Base-by-base conservation (phyloP, 2,888 invertebrate genomes). In the Palloptera scutellata region DNA sequence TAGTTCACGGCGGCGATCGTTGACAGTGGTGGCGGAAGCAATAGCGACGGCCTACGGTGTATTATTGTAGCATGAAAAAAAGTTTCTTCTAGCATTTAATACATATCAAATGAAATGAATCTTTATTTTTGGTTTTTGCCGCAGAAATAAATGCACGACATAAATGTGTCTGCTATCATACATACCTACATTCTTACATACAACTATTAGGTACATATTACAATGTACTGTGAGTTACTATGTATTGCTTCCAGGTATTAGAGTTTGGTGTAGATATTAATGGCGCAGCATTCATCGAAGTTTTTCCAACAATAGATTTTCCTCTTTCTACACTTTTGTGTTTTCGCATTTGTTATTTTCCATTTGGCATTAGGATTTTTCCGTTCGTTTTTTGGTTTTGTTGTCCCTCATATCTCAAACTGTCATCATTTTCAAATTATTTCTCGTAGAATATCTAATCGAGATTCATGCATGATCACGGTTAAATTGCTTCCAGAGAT, bases 401-500 rank as follows among this genome's bases (percentile, higher is more conserved):
- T 70, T 70, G 68, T 73, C 67, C 67, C 70, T 72, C 72, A 73
- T 75, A 84, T 84, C 84, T 81, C 78, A 73, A 80, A 84, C 85
- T 85, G 84, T 84, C 85, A 84, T 85, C 85, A 85, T 84, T 84
- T 84, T 85, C 84, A 85, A 84, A 85, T 84, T 85, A 85, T 85
- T 84, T 84, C 83, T 84, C 82, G 83, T 84, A 82, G 85, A 84
- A 84, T 84, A 84, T 85, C 84, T 84, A 84, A 84, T 84, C 85
- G 82, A 82, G 83, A 84, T 83, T 81, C 84, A 83, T 84, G 83
- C 83, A 83, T 83, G 83, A 83, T 83, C 83, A 81, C 79, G 77
- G 81, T 81, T 77, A 82, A 82, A 81, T 81, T 81, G 82, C 81
- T 30, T 30, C 30, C 30, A 30, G 30, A 30, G 30, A 30, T 30